These are phyloP conservation scores for Threskiornis aethiopicus DNA, from an alignment of 2,797 vertebrate species.

Conservation along the genomic window DNA sequence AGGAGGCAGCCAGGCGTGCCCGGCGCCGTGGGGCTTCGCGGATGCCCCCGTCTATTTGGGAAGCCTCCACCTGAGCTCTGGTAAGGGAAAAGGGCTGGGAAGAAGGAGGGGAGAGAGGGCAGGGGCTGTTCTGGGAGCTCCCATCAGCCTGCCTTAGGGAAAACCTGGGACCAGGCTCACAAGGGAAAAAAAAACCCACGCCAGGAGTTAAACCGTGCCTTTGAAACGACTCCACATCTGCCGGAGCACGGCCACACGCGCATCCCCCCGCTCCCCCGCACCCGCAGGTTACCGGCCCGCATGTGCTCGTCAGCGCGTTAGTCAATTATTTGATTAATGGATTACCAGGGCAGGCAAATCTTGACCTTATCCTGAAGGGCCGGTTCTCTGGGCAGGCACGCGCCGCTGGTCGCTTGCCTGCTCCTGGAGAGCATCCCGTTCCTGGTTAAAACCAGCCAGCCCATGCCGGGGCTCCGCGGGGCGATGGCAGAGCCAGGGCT, in stretches of 20 bases:
- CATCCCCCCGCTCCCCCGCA: not conserved
- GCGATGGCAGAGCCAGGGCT: not conserved
- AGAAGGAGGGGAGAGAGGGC: not conserved
- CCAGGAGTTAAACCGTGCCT: not conserved
- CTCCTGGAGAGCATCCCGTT: not conserved
- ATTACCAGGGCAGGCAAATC: conserved; percentile 12
- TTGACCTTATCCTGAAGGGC: not conserved
- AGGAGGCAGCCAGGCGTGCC: not conserved
- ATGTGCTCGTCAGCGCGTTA: not conserved
- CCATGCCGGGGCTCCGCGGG: accelerated
- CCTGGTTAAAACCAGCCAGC: not conserved
- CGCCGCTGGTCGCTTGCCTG: not conserved
- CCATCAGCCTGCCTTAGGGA: not conserved
- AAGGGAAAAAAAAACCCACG: not conserved
- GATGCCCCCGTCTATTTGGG: not conserved
- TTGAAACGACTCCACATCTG: not conserved
- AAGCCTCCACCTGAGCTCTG: not conserved
- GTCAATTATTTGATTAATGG: conserved; percentile 70
- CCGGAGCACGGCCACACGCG: not conserved
- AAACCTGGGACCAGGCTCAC: not conserved
- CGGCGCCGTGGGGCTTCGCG: accelerated
- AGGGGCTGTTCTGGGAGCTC: not conserved
- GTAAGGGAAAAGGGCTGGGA: not conserved
- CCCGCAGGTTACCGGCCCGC: not conserved
- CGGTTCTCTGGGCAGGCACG: not conserved